These are phyloP conservation scores for Buceros bicornis DNA, from an alignment of 2,797 vertebrate genomes.

Conservation along the genomic window DNA sequence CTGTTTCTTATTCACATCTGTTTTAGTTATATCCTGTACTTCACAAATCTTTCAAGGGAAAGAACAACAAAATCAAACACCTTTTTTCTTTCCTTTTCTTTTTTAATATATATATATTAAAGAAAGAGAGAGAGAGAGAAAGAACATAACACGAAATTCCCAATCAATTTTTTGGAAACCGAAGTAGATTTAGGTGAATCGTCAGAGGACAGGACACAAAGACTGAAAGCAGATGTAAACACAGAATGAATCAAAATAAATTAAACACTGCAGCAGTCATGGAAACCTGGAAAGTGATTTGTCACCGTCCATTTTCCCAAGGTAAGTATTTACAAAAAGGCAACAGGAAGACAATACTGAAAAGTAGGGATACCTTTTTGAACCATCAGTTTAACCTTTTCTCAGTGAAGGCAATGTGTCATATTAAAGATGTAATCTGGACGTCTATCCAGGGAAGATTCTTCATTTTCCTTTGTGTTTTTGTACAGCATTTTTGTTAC, in stretches of 20 bases:
- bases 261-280: neutral
- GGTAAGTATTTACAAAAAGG: neutral
- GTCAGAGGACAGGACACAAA: neutral
- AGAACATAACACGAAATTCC: neutral
- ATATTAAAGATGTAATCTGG: neutral
- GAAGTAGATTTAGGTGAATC: neutral
- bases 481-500: neutral
- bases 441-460: neutral
- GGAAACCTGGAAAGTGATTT: conserved; percentile 16
- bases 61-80: neutral
- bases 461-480: neutral
- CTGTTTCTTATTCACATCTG: conserved; percentile 29
- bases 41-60: neutral
- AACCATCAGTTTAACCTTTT: neutral
- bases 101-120: no score
- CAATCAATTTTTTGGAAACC: neutral
- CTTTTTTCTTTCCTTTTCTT: neutral
- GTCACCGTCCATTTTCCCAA: neutral
- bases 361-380: neutral
- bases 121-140: neutral
- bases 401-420: neutral
- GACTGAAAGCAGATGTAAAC: conserved; percentile 16
- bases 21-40: neutral
- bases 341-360: neutral
- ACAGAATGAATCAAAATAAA: neutral